phyloP scores from a whole-genome alignment of 2,888 invertebrate genomes.

The Nomada flava region DNA sequence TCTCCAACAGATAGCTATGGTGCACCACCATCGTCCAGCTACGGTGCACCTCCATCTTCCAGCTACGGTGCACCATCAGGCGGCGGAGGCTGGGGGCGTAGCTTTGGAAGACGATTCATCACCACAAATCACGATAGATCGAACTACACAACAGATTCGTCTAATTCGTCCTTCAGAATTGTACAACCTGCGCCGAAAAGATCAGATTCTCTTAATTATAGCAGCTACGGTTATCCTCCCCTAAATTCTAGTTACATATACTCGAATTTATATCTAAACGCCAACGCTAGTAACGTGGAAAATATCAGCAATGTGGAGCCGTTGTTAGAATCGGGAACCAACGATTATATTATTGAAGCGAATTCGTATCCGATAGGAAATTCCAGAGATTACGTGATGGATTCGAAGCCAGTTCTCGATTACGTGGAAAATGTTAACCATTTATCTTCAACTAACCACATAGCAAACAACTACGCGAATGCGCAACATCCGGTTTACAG shows the following conservation, averaged over 20 bases:
- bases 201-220: constrained; percentile 19
- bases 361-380: neutral
- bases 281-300: neutral
- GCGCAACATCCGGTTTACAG: constrained; percentile 9
- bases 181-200: constrained; percentile 14
- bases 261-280: constrained; percentile 9
- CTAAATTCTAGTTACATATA: constrained; percentile 9
- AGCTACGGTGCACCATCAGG: constrained; percentile 68
- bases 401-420: neutral
- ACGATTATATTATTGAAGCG: constrained; percentile 7
- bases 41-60: constrained; percentile 76
- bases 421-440: constrained; percentile 6
- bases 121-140: constrained; percentile 73
- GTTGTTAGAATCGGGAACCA: neutral
- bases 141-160: neutral
- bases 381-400: neutral
- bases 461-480: constrained; percentile 15
- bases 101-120: constrained; percentile 82
- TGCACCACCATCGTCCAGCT: constrained; percentile 76
- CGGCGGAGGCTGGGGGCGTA: constrained; percentile 85
- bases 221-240: constrained; percentile 1
- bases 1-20: constrained; percentile 76
- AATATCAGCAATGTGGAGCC: constrained; percentile 11
- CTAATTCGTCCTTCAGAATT: constrained; percentile 25
- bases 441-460: constrained; percentile 6